Evolutionary conservation across 2,113 vertebrate genomes (phyloP).

Genomic region (Malurus alboscapulatus): DNA sequence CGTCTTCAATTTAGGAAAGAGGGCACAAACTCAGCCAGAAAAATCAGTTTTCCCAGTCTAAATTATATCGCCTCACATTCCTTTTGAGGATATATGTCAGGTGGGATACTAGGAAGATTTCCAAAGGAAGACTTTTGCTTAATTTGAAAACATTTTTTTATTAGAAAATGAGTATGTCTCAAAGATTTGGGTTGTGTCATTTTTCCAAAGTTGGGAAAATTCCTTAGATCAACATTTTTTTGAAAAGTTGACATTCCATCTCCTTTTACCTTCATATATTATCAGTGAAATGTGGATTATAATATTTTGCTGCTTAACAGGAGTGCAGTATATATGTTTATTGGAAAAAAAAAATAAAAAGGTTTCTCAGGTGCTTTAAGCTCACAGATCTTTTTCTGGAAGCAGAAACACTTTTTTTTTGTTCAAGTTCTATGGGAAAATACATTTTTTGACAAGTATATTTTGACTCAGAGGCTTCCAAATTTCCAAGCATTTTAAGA

Average conservation of each 20-base stretch:
- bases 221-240: slow-evolving; percentile 21
- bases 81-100: not conserved
- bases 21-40: not conserved
- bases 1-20: not conserved
- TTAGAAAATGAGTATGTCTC: slow-evolving; percentile 1
- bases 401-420: not conserved
- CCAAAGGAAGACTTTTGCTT: not conserved
- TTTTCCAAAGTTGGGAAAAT: slow-evolving; percentile 44
- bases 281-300: slow-evolving; percentile 22
- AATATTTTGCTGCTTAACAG: not conserved
- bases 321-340: not conserved
- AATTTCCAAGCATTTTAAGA: slow-evolving; percentile 20
- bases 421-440: not conserved
- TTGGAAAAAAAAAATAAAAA: not conserved
- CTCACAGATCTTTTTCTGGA: not conserved
- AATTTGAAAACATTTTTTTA: slow-evolving; percentile 43
- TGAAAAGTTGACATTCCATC: not conserved
- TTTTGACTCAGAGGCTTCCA: not conserved
- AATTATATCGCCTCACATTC: not conserved
- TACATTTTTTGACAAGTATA: not conserved
- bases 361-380: not conserved
- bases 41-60: not conserved
- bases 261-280: slow-evolving; percentile 4
- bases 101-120: not conserved
- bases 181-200: not conserved